Evolutionary conservation across 2,888 invertebrate genomes (phyloP).

Genomic region (Aphodius sticticus): DNA sequence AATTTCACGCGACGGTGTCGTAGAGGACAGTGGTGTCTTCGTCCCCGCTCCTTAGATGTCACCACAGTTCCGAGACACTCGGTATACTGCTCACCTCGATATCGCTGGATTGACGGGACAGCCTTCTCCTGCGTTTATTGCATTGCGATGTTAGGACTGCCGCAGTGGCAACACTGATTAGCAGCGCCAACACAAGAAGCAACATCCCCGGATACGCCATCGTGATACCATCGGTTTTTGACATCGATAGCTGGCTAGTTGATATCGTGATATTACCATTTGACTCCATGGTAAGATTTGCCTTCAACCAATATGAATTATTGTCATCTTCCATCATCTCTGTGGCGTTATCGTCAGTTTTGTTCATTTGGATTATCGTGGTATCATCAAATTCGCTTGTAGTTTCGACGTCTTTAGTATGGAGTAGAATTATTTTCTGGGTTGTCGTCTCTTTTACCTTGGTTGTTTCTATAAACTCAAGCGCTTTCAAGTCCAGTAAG

Average conservation of each 20-base stretch:
- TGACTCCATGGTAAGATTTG: neutral
- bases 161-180: slow-evolving; percentile 65
- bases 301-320: neutral
- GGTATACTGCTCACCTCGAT: slow-evolving; percentile 69
- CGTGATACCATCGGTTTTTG: slow-evolving; percentile 42
- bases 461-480: slow-evolving; percentile 33
- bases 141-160: slow-evolving; percentile 60
- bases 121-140: slow-evolving; percentile 49
- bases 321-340: too few species aligned
- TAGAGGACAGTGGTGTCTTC: slow-evolving; percentile 61
- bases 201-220: slow-evolving; percentile 66
- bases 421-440: neutral
- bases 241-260: slow-evolving; percentile 53
- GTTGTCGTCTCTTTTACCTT: slow-evolving; percentile 8
- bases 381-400: neutral
- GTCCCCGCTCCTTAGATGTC: slow-evolving; percentile 67
- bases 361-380: neutral
- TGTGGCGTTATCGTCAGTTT: neutral
- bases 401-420: too few species aligned
- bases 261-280: slow-evolving; percentile 46
- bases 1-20: slow-evolving; percentile 44
- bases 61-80: slow-evolving; percentile 75
- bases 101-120: slow-evolving; percentile 54
- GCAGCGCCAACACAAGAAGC: slow-evolving; percentile 64
- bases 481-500: slow-evolving; percentile 55